These are phyloP conservation scores for Temnothorax rugatulus DNA, from an alignment of 2,888 invertebrate genomes.

Conservation along the genomic window DNA sequence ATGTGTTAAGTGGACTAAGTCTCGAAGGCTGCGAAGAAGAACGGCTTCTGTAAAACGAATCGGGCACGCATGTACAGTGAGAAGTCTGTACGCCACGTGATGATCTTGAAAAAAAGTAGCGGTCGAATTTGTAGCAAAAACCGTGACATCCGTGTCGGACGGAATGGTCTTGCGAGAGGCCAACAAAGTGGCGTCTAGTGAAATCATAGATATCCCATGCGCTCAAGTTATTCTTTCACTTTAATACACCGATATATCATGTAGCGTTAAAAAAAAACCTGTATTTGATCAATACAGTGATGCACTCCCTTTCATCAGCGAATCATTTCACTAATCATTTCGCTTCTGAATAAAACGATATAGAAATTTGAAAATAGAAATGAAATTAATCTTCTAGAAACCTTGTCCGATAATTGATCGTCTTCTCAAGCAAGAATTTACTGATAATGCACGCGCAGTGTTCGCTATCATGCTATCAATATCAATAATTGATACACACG, in stretches of 20 bases:
- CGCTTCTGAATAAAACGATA: background rate
- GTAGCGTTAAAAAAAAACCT: background rate
- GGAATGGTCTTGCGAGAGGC: conserved; percentile 25
- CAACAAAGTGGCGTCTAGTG: background rate
- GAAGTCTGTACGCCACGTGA: conserved; percentile 16
- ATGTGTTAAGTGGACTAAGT: conserved; percentile 66
- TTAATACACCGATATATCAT: background rate
- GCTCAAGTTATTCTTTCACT: conserved; percentile 8
- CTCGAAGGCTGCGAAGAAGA: conserved; percentile 18
- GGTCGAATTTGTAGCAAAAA: conserved; percentile 22
- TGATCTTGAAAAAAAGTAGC: conserved; percentile 37
- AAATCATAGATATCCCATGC: conserved; percentile 17
- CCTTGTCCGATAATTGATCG: background rate
- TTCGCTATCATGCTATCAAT: conserved; percentile 24
- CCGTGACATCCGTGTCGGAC: conserved; percentile 16
- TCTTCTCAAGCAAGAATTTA: background rate
- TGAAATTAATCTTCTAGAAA: background rate
- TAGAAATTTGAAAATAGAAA: background rate
- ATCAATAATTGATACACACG: background rate
- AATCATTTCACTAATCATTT: background rate
- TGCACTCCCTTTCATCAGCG: background rate
- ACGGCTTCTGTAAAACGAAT: conserved; percentile 52
- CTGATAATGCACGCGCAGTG: background rate
- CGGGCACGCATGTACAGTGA: conserved; percentile 50
- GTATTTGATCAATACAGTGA: background rate